phyloP scores from a whole-genome alignment of 2,797 vertebrate genomes.

The Phoxinus dragarum region DNA sequence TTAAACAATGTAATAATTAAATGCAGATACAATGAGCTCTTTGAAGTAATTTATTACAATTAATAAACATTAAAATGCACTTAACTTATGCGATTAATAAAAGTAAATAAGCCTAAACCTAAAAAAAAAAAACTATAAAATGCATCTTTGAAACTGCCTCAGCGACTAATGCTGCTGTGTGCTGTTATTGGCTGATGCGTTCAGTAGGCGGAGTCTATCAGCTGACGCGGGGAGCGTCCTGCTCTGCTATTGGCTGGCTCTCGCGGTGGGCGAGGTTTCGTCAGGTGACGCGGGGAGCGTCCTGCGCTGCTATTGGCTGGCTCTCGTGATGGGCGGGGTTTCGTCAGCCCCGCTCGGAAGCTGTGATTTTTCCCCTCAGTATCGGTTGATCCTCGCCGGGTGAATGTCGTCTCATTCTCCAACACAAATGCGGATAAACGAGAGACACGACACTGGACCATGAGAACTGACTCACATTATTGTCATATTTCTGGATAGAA shows the following conservation, averaged over 20 bases:
- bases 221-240: conserved; percentile 36
- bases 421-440: conserved; percentile 39
- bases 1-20: no score
- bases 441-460: background rate
- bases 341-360: conserved; percentile 33
- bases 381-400: conserved; percentile 8
- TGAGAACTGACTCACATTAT: conserved; percentile 50
- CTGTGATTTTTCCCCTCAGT: conserved; percentile 51
- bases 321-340: conserved; percentile 44
- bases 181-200: conserved; percentile 66
- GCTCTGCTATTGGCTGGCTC: conserved; percentile 50
- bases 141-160: conserved; percentile 50
- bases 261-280: conserved; percentile 45
- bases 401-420: conserved; percentile 30
- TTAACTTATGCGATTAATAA: background rate
- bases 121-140: background rate
- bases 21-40: no score
- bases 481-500: conserved; percentile 54
- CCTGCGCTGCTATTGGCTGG: conserved; percentile 51
- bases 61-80: background rate
- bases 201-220: background rate
- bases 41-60: background rate
- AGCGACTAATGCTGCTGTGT: conserved; percentile 67
- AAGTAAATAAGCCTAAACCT: background rate
- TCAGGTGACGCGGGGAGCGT: conserved; percentile 29